Percentiles rank a stretch among this genome's conserved stretches.
Evolutionary conservation across 2,113 vertebrate genomes (phyloP).

Genomic region (cat (Felis catus)): DNA sequence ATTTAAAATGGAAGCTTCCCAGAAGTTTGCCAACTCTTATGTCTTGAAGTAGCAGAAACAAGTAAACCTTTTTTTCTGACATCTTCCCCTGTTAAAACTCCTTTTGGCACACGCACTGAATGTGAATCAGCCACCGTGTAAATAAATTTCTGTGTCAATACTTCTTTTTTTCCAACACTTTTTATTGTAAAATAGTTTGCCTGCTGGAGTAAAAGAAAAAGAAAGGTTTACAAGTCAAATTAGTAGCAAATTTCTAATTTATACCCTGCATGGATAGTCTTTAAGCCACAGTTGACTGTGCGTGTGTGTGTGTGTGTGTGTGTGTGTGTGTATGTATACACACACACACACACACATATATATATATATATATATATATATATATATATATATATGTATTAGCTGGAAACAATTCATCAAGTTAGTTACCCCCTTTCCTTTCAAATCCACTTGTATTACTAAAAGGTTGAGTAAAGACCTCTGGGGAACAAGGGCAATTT

Average conservation of each 20-base stretch:
- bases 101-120: background rate
- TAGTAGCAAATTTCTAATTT: constrained; percentile 76
- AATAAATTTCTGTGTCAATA: constrained; percentile 78
- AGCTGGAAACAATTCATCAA: constrained; percentile 88
- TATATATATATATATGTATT: constrained; percentile 73
- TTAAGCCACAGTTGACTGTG: constrained; percentile 79
- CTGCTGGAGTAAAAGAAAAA: constrained; percentile 68
- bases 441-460: constrained; percentile 87
- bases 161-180: constrained; percentile 39
- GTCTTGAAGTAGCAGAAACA: constrained; percentile 69
- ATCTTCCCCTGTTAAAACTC: constrained; percentile 37
- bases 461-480: constrained; percentile 89
- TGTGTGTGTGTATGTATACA: too few relatives aligned
- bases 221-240: constrained; percentile 77
- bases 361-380: background rate
- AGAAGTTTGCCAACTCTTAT: constrained; percentile 80
- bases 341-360: background rate
- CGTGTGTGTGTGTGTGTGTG: too few relatives aligned
- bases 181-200: constrained; percentile 80
- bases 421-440: constrained; percentile 83
- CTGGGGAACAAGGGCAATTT: constrained; percentile 88
- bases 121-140: constrained; percentile 63
- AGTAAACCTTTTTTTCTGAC: constrained; percentile 51
- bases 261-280: constrained; percentile 74
- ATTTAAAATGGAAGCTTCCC: constrained; percentile 82